Conservation (phyloP, 2,113 vertebrate species). For the Ochotona curzoniae region DNA sequence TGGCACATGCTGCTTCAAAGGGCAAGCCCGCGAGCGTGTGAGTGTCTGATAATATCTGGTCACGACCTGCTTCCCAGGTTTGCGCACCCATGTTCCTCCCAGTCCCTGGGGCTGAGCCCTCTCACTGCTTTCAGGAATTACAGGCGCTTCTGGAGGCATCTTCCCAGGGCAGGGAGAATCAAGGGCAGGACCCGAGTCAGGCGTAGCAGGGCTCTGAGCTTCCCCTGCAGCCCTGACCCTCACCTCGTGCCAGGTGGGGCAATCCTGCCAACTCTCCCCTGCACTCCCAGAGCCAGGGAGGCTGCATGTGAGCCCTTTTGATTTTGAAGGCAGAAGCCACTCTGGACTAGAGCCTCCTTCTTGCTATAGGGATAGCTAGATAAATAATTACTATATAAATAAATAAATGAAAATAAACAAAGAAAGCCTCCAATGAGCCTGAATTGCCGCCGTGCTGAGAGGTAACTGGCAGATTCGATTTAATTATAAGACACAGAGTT, state of each 20-base stretch:
- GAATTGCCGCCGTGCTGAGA: slow-evolving; percentile 84
- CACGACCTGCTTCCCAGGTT: background rate
- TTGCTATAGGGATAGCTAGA: slow-evolving; percentile 34
- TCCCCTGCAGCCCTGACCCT: background rate
- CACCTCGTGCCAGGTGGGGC: background rate
- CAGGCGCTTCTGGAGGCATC: background rate
- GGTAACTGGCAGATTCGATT: slow-evolving; percentile 84
- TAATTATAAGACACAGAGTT: slow-evolving; percentile 82
- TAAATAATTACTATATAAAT: slow-evolving; percentile 77
- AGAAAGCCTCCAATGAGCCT: slow-evolving; percentile 75
- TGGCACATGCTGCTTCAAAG: background rate
- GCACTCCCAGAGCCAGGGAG: background rate
- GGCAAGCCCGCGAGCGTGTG: background rate
- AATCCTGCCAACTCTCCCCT: fast-evolving
- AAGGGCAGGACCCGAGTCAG: background rate
- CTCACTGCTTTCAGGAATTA: background rate
- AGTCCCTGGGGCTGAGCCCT: background rate
- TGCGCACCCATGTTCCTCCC: background rate
- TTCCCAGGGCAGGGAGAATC: background rate
- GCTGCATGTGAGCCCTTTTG: background rate
- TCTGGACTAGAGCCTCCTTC: background rate
- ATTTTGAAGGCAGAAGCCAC: slow-evolving; percentile 27
- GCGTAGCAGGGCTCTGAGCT: background rate
- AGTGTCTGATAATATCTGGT: background rate
- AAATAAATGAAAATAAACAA: slow-evolving; percentile 74